Conservation (phyloP, 2,888 invertebrate genomes). For the Ophion ellenae region DNA sequence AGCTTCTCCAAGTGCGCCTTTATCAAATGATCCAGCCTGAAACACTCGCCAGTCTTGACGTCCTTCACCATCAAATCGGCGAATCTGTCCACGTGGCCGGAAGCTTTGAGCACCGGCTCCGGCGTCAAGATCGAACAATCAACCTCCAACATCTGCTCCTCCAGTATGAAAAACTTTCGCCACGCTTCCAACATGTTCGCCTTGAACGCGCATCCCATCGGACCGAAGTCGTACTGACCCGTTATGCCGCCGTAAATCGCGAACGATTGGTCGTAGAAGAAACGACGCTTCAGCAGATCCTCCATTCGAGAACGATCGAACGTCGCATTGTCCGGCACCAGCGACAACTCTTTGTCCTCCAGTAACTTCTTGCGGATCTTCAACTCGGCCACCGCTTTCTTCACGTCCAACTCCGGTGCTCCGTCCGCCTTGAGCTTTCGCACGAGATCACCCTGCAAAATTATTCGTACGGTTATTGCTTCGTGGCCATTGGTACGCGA, state of each 20-base stretch:
- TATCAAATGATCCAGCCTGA: constrained; percentile 98
- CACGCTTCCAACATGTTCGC: constrained; percentile 96
- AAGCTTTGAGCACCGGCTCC: constrained; percentile 98
- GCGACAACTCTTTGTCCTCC: constrained; percentile 95
- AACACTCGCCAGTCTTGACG: constrained; percentile 97
- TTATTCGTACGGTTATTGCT: background rate
- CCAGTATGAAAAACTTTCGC: constrained; percentile 97
- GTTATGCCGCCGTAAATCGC: constrained; percentile 99
- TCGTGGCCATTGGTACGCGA: background rate
- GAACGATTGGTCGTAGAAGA: constrained; percentile 99
- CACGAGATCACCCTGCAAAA: constrained; percentile 92
- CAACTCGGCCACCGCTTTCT: constrained; percentile 96
- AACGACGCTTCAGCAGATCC: constrained; percentile 97
- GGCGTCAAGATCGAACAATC: constrained; percentile 99
- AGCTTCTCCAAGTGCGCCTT: constrained; percentile 96
- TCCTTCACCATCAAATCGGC: constrained; percentile 99
- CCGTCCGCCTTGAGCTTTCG: constrained; percentile 93
- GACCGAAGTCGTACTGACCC: constrained; percentile 99
- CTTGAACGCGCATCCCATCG: constrained; percentile 99
- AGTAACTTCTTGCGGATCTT: constrained; percentile 95
- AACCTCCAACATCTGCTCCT: constrained; percentile 99
- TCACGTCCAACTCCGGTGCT: constrained; percentile 96
- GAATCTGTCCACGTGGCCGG: constrained; percentile 99
- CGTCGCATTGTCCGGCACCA: constrained; percentile 88
- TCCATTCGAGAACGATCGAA: constrained; percentile 98